Conservation (phyloP, 2,797 vertebrate species). For the Antrozous pallidus region DNA sequence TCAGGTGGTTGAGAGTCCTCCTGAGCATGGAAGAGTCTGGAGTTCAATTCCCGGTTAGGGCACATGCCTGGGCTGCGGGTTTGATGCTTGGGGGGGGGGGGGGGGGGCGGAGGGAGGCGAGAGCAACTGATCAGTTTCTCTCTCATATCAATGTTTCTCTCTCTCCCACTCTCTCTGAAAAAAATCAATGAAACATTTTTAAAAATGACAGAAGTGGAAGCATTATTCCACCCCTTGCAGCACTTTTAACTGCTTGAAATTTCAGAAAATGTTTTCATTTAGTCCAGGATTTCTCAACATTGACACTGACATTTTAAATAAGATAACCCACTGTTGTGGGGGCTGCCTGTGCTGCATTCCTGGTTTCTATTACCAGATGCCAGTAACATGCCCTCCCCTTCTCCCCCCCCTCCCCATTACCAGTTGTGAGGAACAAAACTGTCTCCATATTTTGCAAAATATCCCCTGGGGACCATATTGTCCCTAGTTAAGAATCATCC, state of each 20-base stretch:
- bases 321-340: not conserved
- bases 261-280: conserved; percentile 10
- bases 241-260: not conserved
- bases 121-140: not conserved
- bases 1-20: not conserved
- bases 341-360: not conserved
- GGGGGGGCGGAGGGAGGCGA: too few species aligned
- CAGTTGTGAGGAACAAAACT: not conserved
- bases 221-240: not conserved
- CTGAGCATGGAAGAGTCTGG: not conserved
- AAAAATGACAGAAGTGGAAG: not conserved
- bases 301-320: not conserved
- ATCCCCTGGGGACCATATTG: not conserved
- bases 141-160: not conserved
- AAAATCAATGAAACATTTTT: too few species aligned
- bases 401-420: too few species aligned
- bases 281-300: not conserved
- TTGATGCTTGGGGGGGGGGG: too few species aligned
- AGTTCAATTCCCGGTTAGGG: not conserved
- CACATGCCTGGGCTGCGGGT: not conserved
- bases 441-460: not conserved
- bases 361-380: not conserved
- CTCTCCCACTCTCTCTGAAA: not conserved
- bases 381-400: not conserved
- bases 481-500: not conserved